A percentile compares a stretch with the other conserved stretches of the same genome.
phyloP scores from a whole-genome alignment of 2,888 invertebrate genomes.

The Ectemnius cavifrons region DNA sequence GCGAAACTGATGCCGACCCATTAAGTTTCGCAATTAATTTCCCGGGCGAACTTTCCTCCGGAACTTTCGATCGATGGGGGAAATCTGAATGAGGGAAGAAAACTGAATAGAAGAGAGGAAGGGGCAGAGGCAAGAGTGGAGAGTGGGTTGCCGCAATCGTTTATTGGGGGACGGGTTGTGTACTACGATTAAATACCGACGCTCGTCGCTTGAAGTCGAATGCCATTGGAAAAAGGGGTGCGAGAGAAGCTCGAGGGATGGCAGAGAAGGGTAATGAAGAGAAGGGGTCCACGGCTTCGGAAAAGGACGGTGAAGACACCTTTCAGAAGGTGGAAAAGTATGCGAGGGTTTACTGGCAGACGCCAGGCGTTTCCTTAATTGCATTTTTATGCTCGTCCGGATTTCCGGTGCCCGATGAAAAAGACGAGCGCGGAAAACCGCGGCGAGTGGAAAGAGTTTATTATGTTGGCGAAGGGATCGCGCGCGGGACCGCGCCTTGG shows the following conservation, averaged over 20 bases:
- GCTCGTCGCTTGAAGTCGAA: too few species aligned
- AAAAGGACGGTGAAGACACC: conserved; percentile 34
- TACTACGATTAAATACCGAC: too few species aligned
- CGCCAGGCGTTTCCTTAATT: conserved; percentile 72
- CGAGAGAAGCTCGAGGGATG: conserved; percentile 11
- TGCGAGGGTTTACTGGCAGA: conserved; percentile 47
- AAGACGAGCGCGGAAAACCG: conserved; percentile 16
- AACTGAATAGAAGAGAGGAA: too few species aligned
- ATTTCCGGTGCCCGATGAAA: conserved; percentile 54
- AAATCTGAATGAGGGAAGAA: too few species aligned
- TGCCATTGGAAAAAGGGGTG: background rate
- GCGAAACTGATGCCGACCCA: background rate
- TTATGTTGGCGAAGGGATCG: conserved; percentile 40
- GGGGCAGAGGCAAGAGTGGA: background rate
- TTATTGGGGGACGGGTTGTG: conserved; percentile 3
- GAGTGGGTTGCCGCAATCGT: conserved; percentile 16
- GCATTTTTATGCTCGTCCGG: conserved; percentile 71
- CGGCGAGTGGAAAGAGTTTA: conserved; percentile 43
- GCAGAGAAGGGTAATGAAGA: conserved; percentile 37
- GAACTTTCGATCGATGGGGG: too few species aligned
- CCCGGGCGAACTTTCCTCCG: background rate
- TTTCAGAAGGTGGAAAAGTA: conserved; percentile 38
- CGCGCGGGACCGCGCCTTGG: background rate
- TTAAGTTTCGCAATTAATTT: conserved; percentile 11
- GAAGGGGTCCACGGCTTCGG: conserved; percentile 19